Percentiles rank a stretch among this genome's conserved stretches.
Conservation (phyloP, 1,140 invertebrate genomes). For the fruit fly (Drosophila melanogaster) region Release_6_plus_ISO1_MT NT_037436.4:12381501-12382000, state of each 20-base stretch:
- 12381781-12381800: slow-evolving; percentile 39
- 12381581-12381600: too few species aligned
- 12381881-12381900: slow-evolving; percentile 19
- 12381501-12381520: too few species aligned
- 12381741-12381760: neutral
- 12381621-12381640: too few species aligned
- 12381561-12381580: too few species aligned
- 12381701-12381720: too few species aligned
- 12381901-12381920: slow-evolving; percentile 20
- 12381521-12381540: too few species aligned
- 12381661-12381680: too few species aligned
- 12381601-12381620: too few species aligned
- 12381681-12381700: too few species aligned
- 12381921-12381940: slow-evolving; percentile 34
- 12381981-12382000: slow-evolving; percentile 41
- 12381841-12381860: neutral
- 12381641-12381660: too few species aligned
- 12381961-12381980: slow-evolving; percentile 56
- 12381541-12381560: too few species aligned
- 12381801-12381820: slow-evolving; percentile 65
- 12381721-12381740: too few species aligned
- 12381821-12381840: slow-evolving; percentile 57
- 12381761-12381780: neutral
- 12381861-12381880: slow-evolving; percentile 27
- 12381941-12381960: slow-evolving; percentile 76